A percentile compares a stretch with the other conserved stretches of the same genome.
These are phyloP conservation scores for Mastigias papua DNA, from an alignment of 30 jellyfish, hydroid and myxozoan genomes.

Conservation along the genomic window DNA sequence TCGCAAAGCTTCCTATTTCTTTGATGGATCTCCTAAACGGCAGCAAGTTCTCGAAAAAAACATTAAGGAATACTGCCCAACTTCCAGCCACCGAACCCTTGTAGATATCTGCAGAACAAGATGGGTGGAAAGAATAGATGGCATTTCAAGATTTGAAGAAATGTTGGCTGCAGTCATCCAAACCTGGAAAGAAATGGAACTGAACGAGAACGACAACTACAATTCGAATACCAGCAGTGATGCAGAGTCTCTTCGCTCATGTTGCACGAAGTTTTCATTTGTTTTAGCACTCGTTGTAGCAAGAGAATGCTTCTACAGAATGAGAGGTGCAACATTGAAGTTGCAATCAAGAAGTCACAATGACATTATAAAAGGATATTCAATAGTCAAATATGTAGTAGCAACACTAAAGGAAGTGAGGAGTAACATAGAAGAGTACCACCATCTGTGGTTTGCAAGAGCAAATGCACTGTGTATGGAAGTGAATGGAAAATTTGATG, in stretches of 20 bases:
- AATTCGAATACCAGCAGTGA: neutral
- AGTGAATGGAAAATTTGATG: neutral
- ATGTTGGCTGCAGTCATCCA: neutral
- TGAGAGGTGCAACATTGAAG: slow-evolving; percentile 12
- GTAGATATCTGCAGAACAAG: slow-evolving; percentile 24
- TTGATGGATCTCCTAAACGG: slow-evolving; percentile 2
- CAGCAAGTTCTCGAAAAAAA: neutral
- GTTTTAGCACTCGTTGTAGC: slow-evolving; percentile 16
- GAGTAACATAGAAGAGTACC: slow-evolving; percentile 11
- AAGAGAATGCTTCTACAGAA: slow-evolving; percentile 6
- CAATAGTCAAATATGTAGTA: neutral
- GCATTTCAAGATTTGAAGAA: slow-evolving; percentile 19
- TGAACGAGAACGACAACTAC: neutral
- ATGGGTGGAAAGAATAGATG: slow-evolving; percentile 35
- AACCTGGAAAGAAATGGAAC: neutral
- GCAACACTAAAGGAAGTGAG: slow-evolving; percentile 29
- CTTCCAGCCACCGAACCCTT: neutral
- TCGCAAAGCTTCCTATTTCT: slow-evolving; percentile 16
- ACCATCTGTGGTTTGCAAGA: neutral
- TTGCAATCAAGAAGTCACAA: slow-evolving; percentile 7
- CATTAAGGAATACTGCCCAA: neutral
- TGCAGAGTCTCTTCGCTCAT: neutral
- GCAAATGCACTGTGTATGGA: neutral
- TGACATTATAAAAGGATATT: slow-evolving; percentile 26
- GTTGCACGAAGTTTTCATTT: neutral